phyloP scores from a whole-genome alignment of 2,888 invertebrate species.

The Trachelus tabidus region DNA sequence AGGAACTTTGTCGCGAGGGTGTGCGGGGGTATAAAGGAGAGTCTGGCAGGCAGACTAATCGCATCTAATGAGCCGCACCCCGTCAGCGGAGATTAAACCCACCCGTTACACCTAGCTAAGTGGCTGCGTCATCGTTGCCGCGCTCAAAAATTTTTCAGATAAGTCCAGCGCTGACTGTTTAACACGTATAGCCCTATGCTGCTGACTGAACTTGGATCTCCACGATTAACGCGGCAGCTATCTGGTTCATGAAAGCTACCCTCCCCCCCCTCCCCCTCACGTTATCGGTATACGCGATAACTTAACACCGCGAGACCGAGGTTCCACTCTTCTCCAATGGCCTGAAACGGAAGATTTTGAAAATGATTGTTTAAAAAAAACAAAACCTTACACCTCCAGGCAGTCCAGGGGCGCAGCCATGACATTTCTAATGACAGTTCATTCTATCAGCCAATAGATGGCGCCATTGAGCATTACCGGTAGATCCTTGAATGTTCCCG shows the following conservation, averaged over 20 bases:
- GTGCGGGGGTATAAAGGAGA: conserved; percentile 33
- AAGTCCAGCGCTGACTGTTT: neutral
- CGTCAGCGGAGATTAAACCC: conserved; percentile 48
- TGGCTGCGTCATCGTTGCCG: conserved; percentile 24
- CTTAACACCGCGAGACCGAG: neutral
- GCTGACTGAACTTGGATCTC: neutral
- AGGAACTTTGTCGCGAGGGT: conserved; percentile 13
- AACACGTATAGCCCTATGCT: neutral
- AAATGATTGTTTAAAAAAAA: too few relatives aligned
- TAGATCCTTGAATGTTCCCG: too few relatives aligned
- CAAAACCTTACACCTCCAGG: too few relatives aligned
- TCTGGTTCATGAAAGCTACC: neutral
- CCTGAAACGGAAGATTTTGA: neutral
- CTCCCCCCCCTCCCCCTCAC: neutral
- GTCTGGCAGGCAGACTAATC: conserved; percentile 50
- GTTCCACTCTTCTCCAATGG: neutral
- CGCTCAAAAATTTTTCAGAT: conserved; percentile 18
- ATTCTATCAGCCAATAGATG: too few relatives aligned
- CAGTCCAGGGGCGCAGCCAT: too few relatives aligned
- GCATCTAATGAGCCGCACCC: conserved; percentile 54
- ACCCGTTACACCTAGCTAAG: conserved; percentile 26
- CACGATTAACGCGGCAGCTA: neutral
- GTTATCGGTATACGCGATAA: neutral
- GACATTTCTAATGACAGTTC: too few relatives aligned
- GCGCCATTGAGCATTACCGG: too few relatives aligned